phyloP scores from a whole-genome alignment of 2,888 invertebrate genomes.

The Halictus ligatus region DNA sequence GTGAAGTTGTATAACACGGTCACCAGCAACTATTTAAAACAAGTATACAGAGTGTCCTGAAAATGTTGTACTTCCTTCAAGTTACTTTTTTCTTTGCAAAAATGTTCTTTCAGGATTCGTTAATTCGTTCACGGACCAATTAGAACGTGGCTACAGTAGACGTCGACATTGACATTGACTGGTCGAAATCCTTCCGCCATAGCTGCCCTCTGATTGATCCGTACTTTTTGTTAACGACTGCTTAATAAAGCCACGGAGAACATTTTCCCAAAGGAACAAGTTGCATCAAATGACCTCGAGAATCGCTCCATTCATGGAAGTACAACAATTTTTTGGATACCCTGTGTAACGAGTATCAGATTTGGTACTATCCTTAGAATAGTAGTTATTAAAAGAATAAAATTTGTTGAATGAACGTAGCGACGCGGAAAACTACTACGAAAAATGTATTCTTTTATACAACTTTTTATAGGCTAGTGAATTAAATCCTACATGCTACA shows the following conservation, averaged over 20 bases:
- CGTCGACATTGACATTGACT: no score
- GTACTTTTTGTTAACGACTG: no score
- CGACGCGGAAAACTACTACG: slow-evolving; percentile 4
- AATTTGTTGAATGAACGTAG: slow-evolving; percentile 30
- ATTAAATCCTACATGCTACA: slow-evolving; percentile 42
- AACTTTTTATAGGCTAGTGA: slow-evolving; percentile 23
- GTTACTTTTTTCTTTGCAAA: not conserved
- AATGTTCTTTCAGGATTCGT: not conserved
- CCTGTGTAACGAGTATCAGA: not conserved
- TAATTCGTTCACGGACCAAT: no score
- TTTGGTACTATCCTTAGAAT: slow-evolving; percentile 23
- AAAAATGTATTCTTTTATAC: slow-evolving; percentile 35
- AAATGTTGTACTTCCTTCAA: not conserved
- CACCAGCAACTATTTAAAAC: not conserved
- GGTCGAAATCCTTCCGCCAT: no score
- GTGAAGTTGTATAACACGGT: slow-evolving; percentile 16
- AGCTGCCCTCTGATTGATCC: no score
- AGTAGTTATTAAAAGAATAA: slow-evolving; percentile 7
- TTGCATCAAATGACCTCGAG: not conserved
- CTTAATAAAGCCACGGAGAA: not conserved
- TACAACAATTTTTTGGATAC: not conserved
- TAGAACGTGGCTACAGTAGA: no score
- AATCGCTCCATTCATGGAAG: not conserved
- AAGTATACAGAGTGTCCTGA: not conserved
- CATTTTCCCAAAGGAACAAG: not conserved